phyloP scores from a whole-genome alignment of 2,797 vertebrate species.

The Lagodon rhomboides region DNA sequence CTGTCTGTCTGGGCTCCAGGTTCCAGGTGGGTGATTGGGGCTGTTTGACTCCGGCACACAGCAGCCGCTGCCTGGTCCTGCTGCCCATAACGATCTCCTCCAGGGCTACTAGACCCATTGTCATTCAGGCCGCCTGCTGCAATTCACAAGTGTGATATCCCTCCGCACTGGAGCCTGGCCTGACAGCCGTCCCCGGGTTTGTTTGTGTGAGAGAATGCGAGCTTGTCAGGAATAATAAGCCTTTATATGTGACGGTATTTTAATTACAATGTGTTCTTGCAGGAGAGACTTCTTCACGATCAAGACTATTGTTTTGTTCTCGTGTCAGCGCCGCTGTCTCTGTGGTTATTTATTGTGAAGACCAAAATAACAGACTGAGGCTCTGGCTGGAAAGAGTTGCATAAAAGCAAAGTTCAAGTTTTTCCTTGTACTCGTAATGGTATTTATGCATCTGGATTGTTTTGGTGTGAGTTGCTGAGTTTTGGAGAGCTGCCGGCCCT shows the following conservation, averaged over 20 bases:
- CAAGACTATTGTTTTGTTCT: conserved; percentile 25
- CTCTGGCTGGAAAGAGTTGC: background rate
- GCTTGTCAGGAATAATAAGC: conserved; percentile 54
- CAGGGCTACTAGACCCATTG: conserved; percentile 78
- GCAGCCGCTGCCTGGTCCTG: conserved; percentile 63
- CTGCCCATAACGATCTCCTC: conserved; percentile 78
- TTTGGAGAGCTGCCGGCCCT: too few species aligned
- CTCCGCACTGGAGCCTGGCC: conserved; percentile 79
- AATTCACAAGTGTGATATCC: conserved; percentile 79
- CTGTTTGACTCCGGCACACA: conserved; percentile 68
- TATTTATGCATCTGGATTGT: too few species aligned
- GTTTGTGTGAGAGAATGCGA: conserved; percentile 50
- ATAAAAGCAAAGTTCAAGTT: background rate
- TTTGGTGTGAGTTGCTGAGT: too few species aligned
- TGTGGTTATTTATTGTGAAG: conserved; percentile 28
- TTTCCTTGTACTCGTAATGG: too few species aligned
- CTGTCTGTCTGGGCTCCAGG: conserved; percentile 78
- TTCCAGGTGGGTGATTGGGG: conserved; percentile 80
- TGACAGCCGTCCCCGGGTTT: conserved; percentile 50
- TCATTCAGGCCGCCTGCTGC: conserved; percentile 75
- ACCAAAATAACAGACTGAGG: conserved; percentile 5
- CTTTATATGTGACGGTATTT: conserved; percentile 44
- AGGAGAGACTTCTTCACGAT: conserved; percentile 25
- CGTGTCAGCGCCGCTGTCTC: conserved; percentile 19
- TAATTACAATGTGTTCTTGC: conserved; percentile 57